Base-by-base conservation (phyloP, 2,797 vertebrate species). In the Phalloptychus januarius region DNA sequence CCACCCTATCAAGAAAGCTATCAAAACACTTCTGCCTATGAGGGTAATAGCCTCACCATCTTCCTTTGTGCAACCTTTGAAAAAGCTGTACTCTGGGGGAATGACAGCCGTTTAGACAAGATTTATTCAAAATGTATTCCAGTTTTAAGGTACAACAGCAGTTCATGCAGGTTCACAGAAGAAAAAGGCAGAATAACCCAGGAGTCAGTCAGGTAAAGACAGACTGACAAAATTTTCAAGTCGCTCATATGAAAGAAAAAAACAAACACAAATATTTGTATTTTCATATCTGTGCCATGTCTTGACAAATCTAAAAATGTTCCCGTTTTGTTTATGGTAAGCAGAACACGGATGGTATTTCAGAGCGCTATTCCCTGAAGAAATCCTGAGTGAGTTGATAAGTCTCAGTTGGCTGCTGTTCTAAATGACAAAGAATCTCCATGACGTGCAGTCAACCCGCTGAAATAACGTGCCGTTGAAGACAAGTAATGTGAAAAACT, bases 91-190 rank as follows among this genome's bases (percentile, higher is more conserved):
- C 77, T 88, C 72, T 25, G 76, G 86, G 82, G 80, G 75, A 93
- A 90, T 87, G 94, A 90, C 89, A 90, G 89, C 83, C 73, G 76
- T 94, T 94, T 93, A 83, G 80, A 84, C 79, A 71, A 31, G 58
- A 85, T 86, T 88, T 85, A 85, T 89, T 87, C 71, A 50, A 42
- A 56, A 85, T 86, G 85, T 85, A 83, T 90, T 86, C 72, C 69
- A 76, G 85, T 81, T 80, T 79, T 85, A 83, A 90, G 85, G 86
- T 83, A 82, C 81, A 87, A 79, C 76, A 83, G 80, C 74, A 77
- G 44, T 87, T 81, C 56, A 74, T n/a, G 52, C 23, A 61, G 83
- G 81, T 78, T 77, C 38, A 78, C n/a, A 44, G 23, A 42, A 77
- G 83, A 82, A 80, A 79, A 72, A 67, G 75, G 76, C 79, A 20